Conservation (phyloP, 35 echinoderm and acorn worm genomes). For the Acanthaster planci region DNA sequence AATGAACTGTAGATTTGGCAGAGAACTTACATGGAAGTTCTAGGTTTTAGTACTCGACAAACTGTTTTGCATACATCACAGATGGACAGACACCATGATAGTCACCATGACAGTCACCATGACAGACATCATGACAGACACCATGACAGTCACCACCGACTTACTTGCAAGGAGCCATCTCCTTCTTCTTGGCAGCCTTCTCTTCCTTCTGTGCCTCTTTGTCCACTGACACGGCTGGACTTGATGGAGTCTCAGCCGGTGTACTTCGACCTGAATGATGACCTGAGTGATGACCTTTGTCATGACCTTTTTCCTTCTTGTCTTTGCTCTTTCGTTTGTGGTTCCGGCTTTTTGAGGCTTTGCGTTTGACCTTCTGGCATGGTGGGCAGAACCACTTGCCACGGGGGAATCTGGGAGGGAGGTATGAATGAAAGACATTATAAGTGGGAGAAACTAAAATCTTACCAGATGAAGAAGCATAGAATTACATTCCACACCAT, state of each 20-base stretch:
- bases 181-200: conserved; percentile 67
- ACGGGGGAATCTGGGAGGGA: conserved; percentile 56
- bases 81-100: no score
- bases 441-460: no score
- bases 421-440: no score
- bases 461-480: no score
- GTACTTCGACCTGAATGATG: conserved; percentile 52
- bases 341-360: conserved; percentile 58
- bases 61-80: no score
- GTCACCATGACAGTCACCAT: no score
- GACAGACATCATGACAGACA: no score
- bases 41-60: no score
- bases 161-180: conserved; percentile 90
- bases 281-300: conserved; percentile 17
- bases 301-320: conserved; percentile 56
- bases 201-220: conserved; percentile 50
- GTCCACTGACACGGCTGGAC: conserved; percentile 35
- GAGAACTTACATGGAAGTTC: no score
- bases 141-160: background rate
- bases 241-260: conserved; percentile 44
- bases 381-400: conserved; percentile 90
- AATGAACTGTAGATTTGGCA: no score
- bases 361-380: conserved; percentile 79
- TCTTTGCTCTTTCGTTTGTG: conserved; percentile 86
- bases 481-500: no score